These are phyloP conservation scores for Pachymerium ferrugineum DNA, from an alignment of 2,888 invertebrate species.

Conservation along the genomic window DNA sequence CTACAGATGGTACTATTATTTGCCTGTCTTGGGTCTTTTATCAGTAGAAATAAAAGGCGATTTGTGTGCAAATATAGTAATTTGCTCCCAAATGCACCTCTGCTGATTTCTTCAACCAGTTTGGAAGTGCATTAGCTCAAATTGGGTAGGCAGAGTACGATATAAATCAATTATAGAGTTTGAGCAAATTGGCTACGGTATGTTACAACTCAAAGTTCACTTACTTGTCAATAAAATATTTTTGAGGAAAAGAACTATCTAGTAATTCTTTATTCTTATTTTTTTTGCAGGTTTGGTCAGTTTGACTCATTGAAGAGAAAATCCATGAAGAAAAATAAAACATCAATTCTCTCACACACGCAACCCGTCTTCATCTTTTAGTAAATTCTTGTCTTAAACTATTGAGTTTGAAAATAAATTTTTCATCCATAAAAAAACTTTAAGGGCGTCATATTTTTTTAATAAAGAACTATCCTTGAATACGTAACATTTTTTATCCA, in stretches of 20 bases:
- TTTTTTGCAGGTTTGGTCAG: not conserved
- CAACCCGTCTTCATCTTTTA: too few relatives aligned
- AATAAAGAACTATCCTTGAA: too few relatives aligned
- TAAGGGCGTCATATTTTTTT: too few relatives aligned
- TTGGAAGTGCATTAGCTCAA: not conserved
- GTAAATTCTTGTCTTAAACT: too few relatives aligned
- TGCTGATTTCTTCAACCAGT: not conserved
- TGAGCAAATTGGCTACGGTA: not conserved
- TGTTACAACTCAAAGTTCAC: not conserved
- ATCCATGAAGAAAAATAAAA: not conserved
- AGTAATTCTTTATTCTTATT: not conserved
- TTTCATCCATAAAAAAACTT: too few relatives aligned
- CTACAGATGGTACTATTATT: not conserved
- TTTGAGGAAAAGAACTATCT: not conserved
- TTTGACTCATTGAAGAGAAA: not conserved
- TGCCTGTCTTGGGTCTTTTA: not conserved
- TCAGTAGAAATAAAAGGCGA: not conserved
- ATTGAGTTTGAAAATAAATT: too few relatives aligned
- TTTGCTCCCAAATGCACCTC: not conserved
- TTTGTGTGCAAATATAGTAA: not conserved
- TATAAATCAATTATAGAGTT: not conserved
- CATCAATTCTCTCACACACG: too few relatives aligned
- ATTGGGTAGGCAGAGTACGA: not conserved
- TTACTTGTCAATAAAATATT: not conserved
- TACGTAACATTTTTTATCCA: too few relatives aligned